Evolutionary conservation across 2,888 invertebrate genomes (phyloP), one percentile per base, ranked within the genome.

Genomic region (Ariolimax columbianus): DNA sequence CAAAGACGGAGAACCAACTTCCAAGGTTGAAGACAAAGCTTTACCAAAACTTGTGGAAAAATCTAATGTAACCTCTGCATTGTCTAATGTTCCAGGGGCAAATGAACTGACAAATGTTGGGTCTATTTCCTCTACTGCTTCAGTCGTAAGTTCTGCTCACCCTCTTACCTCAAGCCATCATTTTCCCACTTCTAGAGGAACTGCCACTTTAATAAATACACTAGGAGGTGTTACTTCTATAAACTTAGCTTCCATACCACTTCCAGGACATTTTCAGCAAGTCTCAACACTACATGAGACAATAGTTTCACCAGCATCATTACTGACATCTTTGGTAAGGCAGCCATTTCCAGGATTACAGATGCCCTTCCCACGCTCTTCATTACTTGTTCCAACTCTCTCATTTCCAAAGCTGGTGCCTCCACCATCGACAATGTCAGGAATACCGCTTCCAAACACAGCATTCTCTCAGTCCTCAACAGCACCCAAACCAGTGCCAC

Each of bases 401-500:
- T 33, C 63, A 38, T n/a, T 43, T 38, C 73, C 82, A 38, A 19
- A 59, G 33, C 73, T 75, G 1, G 82, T 82, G 4, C 81, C 81
- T 0, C 81, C 81, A 70, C 72, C 72, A 68, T 26, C 43, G 3
- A 9, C 73, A 43, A 3, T 75, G 7, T 30, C 73, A 30, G 47
- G 47, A 9, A 47, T 47, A n/a, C 73, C 47, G 47, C 30, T n/a
- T 2, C 9, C 47, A 75, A 47, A 47, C 30, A 4, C 26, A 77
- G n/a, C 77, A n/a, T 59, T 77, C 14, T 23, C 55, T 17, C 33
- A 14, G 36, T 0, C 59, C 40, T 3, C n/a, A 26, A 2, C 59
- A 36, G 59, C 36, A 77, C 77, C 55, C 26, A 33, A 36, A 59
- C 70, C 81, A 51, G 81, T 81, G 26, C 81, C 81, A 70, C 81